A percentile compares a stretch with the other conserved stretches of the same genome.
Conservation (phyloP, 1,140 invertebrate genomes). For the Drosophila ohnishii region DNA sequence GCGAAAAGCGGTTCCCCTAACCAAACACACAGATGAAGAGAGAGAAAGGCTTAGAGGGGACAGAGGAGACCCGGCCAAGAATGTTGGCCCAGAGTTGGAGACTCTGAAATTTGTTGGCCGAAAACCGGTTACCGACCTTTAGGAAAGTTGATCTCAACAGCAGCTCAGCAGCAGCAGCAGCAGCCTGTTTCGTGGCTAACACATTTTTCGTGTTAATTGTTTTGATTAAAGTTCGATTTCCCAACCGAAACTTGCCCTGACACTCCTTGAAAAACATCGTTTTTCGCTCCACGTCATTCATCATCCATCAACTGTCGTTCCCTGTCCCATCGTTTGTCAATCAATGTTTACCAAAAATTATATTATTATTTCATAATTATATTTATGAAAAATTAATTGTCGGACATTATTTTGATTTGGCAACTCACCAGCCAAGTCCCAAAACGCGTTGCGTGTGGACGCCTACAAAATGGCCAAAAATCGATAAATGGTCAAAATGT, state of each 20-base stretch:
- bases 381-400: constrained; percentile 69
- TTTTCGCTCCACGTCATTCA: constrained; percentile 14
- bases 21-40: constrained; percentile 1
- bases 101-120: constrained; percentile 33
- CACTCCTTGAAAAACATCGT: constrained; percentile 21
- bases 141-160: constrained; percentile 64
- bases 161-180: constrained; percentile 4
- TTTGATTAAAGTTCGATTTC: constrained; percentile 52
- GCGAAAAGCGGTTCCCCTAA: constrained; percentile 53
- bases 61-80: constrained; percentile 32
- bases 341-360: constrained; percentile 55
- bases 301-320: constrained; percentile 38
- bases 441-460: constrained; percentile 53
- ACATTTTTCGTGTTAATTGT: constrained; percentile 70
- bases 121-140: constrained; percentile 77
- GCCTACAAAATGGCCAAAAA: constrained; percentile 63
- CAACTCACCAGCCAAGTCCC: constrained; percentile 23
- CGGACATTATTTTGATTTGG: constrained; percentile 41
- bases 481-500: constrained; percentile 23
- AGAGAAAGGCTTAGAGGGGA: constrained; percentile 31
- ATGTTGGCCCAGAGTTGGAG: constrained; percentile 45
- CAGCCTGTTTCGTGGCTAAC: constrained; percentile 33
- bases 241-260: constrained; percentile 23
- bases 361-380: constrained; percentile 74
- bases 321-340: constrained; percentile 61